Evolutionary conservation across 2,888 invertebrate genomes (phyloP), one percentile per base, ranked within the genome.

Genomic region (Chelonus formosanus): DNA sequence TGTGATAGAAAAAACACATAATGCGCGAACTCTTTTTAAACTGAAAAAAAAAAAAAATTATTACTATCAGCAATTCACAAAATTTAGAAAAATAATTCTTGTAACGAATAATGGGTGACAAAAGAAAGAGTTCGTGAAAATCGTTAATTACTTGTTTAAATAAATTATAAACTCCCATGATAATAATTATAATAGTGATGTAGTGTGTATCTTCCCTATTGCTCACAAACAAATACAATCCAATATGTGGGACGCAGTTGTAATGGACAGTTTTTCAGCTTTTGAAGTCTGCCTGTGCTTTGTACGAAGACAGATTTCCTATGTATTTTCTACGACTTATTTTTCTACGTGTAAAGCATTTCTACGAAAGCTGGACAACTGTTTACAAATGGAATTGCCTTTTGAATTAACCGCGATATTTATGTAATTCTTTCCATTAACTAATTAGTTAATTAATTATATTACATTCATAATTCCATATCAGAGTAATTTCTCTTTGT

Each of bases 291-390:
- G 48, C 61, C 35, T 60, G 63, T 73, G 69, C 71, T 71, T 73
- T 70, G 65, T 68, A 60, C 70, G 71, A 70, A 71, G 72, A 69
- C 71, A 71, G 71, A 74, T 73, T 70, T 71, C 68, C 71, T 69
- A 72, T 71, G 70, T 71, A 70, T 73, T 72, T 72, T 71, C 70
- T 74, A 70, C 70, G 69, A 70, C 68, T 73, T 70, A 71, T 70
- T 70, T 71, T 70, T 70, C 73, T 71, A 73, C 70, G 71, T 68
- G 70, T 70, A 65, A 70, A 71, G 70, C 71, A 70, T 70, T 59
- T 59, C 63, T 65, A 64, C 68, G 68, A 70, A 62, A 53, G 61
- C 62, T 66, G 63, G 64, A 69, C 64, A 68, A 58, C 35, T 64
- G 53, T 40, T 40, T 40, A 40, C 4, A 40, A 40, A 5, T 40